These are phyloP conservation scores for Hymenochirus boettgeri DNA, from an alignment of 2,113 vertebrate genomes.

Conservation along the genomic window DNA sequence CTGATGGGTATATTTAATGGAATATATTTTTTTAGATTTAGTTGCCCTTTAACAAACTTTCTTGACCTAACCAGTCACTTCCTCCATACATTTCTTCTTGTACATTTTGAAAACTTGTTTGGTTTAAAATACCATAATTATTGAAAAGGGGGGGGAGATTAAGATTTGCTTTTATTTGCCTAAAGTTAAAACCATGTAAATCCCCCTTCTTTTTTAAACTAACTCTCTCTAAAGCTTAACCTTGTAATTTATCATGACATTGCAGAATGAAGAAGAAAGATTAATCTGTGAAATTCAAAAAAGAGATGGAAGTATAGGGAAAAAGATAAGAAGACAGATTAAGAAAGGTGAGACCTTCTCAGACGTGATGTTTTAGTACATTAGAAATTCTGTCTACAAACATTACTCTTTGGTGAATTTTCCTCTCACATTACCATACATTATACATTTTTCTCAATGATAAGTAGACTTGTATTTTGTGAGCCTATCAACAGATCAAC, in stretches of 20 bases:
- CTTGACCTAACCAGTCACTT: too few species aligned
- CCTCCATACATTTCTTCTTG: too few species aligned
- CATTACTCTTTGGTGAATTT: not conserved
- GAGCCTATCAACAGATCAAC: slow-evolving; percentile 14
- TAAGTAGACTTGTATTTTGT: slow-evolving; percentile 10
- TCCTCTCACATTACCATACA: slow-evolving; percentile 16
- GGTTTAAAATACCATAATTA: too few species aligned
- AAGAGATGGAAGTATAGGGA: not conserved
- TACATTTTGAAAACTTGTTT: too few species aligned
- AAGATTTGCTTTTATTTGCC: too few species aligned
- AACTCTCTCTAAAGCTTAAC: slow-evolving; percentile 11
- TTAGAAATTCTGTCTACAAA: not conserved
- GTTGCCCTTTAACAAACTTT: too few species aligned
- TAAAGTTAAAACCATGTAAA: not conserved
- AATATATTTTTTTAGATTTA: too few species aligned
- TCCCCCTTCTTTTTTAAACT: not conserved
- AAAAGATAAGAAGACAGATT: slow-evolving; percentile 27
- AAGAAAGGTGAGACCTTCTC: slow-evolving; percentile 9
- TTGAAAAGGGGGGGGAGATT: too few species aligned
- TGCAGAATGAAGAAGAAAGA: slow-evolving; percentile 19
- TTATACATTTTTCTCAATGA: slow-evolving; percentile 15
- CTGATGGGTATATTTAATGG: too few species aligned
- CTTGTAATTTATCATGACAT: slow-evolving; percentile 28
- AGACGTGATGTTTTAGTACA: not conserved
- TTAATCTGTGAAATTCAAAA: slow-evolving; percentile 30